These are phyloP conservation scores for Halocynthia aurantium DNA, from an alignment of 23 tunicate species.

Conservation along the genomic window DNA sequence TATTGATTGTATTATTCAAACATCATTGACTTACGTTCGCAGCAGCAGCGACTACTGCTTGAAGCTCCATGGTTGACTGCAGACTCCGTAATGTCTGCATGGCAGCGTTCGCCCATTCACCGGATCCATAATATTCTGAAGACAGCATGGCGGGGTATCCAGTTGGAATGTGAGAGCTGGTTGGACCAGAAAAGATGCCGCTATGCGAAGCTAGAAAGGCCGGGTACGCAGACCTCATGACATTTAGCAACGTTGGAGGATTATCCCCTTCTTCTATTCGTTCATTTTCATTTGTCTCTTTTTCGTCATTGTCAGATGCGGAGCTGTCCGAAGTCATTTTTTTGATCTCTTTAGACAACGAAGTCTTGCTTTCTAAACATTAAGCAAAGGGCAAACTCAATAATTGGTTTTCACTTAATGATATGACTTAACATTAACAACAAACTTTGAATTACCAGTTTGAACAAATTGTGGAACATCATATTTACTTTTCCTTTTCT, in stretches of 20 bases:
- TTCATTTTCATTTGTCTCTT: background rate
- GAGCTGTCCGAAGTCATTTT: constrained; percentile 9
- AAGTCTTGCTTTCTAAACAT: background rate
- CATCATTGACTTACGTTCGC: background rate
- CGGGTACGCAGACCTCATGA: constrained; percentile 4
- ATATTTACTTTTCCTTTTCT: constrained; percentile 24
- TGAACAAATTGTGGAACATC: constrained; percentile 6
- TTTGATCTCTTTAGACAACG: background rate
- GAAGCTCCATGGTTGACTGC: constrained; percentile 3
- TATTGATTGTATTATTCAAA: no score
- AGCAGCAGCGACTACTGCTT: background rate
- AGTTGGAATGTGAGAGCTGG: background rate
- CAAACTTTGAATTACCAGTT: constrained; percentile 10
- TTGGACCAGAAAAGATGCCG: background rate
- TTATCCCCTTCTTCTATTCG: background rate
- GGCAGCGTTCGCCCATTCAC: constrained; percentile 97
- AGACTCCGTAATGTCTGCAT: constrained; percentile 47
- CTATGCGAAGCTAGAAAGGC: background rate
- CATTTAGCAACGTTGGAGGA: constrained; percentile 42
- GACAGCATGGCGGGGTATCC: constrained; percentile 36
- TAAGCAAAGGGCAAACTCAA: background rate
- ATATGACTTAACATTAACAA: background rate
- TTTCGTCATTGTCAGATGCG: constrained; percentile 13
- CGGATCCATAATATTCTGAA: constrained; percentile 85
- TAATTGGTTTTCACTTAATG: background rate